phyloP scores from a whole-genome alignment of 2,113 vertebrate species.

The Taurulus bubalis region DNA sequence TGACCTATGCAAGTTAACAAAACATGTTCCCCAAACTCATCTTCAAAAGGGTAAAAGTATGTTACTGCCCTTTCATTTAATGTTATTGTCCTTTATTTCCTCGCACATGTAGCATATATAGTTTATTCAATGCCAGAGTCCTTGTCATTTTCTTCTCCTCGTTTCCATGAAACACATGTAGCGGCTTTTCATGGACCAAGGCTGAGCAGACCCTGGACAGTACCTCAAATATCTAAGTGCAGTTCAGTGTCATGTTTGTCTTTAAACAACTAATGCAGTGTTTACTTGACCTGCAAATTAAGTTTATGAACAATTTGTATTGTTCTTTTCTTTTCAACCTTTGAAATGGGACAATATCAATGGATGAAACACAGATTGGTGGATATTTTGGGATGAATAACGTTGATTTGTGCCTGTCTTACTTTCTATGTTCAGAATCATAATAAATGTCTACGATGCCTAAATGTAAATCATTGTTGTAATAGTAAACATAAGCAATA shows the following conservation, averaged over 20 bases:
- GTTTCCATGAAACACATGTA: neutral
- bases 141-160: neutral
- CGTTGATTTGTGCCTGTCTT: neutral
- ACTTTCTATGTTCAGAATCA: neutral
- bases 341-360: neutral
- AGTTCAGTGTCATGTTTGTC: neutral
- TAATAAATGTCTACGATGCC: neutral
- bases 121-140: neutral
- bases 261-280: neutral
- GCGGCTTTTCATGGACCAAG: neutral
- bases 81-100: neutral
- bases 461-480: neutral
- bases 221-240: neutral
- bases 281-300: neutral
- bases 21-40: neutral
- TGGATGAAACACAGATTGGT: neutral
- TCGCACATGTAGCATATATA: neutral
- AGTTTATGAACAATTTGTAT: neutral
- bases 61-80: conserved; percentile 1
- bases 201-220: conserved; percentile 7
- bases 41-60: conserved; percentile 17
- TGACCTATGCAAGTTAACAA: conserved; percentile 38
- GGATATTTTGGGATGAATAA: neutral
- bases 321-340: neutral
- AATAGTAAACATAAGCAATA: neutral